Conservation (phyloP, 2,113 vertebrate species). For the Megalops atlanticus region DNA sequence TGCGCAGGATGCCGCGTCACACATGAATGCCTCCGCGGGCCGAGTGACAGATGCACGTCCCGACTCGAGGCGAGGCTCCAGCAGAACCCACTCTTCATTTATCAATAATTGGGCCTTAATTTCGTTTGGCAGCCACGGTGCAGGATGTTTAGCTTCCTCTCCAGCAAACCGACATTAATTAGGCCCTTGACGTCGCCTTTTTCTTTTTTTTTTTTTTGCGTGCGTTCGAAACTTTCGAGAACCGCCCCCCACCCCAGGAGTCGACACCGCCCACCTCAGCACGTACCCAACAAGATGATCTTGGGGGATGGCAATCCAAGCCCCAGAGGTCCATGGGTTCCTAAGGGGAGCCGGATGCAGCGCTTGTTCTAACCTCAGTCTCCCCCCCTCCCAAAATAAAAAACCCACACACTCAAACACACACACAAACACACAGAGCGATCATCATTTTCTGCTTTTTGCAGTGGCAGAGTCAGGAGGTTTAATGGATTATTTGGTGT, state of each 20-base stretch:
- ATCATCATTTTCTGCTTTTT: constrained; percentile 6
- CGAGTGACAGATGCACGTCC: constrained; percentile 86
- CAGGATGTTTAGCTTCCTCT: constrained; percentile 79
- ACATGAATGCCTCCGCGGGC: constrained; percentile 79
- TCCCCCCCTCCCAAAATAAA: no score
- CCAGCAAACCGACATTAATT: constrained; percentile 82
- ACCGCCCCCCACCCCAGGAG: constrained; percentile 8
- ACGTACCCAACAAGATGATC: not conserved
- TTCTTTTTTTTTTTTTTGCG: constrained; percentile 32
- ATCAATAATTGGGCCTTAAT: constrained; percentile 93
- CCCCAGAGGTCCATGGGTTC: not conserved
- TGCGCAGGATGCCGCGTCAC: constrained; percentile 82
- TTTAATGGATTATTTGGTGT: constrained; percentile 29
- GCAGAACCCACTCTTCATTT: constrained; percentile 87
- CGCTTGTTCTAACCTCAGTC: not conserved
- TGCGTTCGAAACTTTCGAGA: constrained; percentile 33
- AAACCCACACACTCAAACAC: no score
- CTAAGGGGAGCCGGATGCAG: not conserved
- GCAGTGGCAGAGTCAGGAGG: not conserved
- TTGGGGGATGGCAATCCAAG: not conserved
- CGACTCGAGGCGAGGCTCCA: constrained; percentile 83
- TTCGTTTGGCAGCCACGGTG: constrained; percentile 83
- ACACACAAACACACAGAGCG: no score
- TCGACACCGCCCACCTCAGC: not conserved
- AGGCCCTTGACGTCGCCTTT: constrained; percentile 64